A percentile compares a stretch with the other conserved stretches of the same genome.
phyloP scores from a whole-genome alignment of 2,113 vertebrate species.

The Chloroceryle aenea region DNA sequence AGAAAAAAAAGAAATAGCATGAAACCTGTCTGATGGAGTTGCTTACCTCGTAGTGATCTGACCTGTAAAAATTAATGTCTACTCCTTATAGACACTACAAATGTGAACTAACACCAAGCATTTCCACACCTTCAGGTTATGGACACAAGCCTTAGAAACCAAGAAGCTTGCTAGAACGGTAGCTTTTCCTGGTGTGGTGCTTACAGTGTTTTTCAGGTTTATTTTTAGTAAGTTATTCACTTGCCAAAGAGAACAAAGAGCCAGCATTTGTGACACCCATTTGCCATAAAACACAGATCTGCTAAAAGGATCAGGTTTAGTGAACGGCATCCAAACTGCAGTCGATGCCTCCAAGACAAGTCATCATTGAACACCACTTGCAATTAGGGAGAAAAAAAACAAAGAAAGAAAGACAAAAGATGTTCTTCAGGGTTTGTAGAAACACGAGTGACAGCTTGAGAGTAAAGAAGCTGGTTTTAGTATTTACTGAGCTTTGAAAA shows the following conservation, averaged over 20 bases:
- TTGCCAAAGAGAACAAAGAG: background rate
- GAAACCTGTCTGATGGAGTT: background rate
- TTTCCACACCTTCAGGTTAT: background rate
- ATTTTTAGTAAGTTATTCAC: background rate
- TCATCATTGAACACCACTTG: background rate
- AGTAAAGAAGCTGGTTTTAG: background rate
- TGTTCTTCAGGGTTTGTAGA: background rate
- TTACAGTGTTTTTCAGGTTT: background rate
- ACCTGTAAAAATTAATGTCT: background rate
- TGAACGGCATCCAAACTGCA: background rate
- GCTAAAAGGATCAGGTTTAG: background rate
- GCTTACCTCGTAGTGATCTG: background rate
- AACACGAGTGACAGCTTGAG: background rate
- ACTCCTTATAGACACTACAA: background rate
- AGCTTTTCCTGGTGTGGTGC: background rate
- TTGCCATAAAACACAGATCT: background rate
- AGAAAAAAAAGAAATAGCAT: background rate
- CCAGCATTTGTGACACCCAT: background rate
- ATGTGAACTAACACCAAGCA: background rate
- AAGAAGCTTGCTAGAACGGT: background rate
- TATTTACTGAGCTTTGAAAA: slow-evolving; percentile 13
- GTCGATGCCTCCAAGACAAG: background rate
- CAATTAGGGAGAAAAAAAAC: background rate
- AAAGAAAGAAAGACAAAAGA: background rate
- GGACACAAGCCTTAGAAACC: background rate